These are phyloP conservation scores for Chrysoperla carnea DNA, from an alignment of 1,140 invertebrate genomes.

Conservation along the genomic window DNA sequence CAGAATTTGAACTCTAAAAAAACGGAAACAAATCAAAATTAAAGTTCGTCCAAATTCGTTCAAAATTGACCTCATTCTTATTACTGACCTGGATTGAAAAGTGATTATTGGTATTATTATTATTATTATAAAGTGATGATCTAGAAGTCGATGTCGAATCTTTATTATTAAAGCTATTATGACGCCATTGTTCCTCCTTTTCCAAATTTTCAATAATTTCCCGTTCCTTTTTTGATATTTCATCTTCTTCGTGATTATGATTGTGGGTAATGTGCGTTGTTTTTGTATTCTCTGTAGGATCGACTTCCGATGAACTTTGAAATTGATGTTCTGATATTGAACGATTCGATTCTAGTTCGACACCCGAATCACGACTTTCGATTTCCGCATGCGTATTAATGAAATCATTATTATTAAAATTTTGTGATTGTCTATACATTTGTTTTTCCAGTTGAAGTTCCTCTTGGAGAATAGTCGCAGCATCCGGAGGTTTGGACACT, in stretches of 20 bases:
- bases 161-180: slow-evolving; percentile 1
- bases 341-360: slow-evolving; percentile 35
- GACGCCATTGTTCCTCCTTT: slow-evolving; percentile 34
- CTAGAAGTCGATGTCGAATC: background rate
- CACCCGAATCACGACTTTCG: slow-evolving; percentile 57
- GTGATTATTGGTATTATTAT: no score
- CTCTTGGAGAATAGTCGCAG: slow-evolving; percentile 57
- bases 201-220: slow-evolving; percentile 55
- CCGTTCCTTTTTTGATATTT: slow-evolving; percentile 47
- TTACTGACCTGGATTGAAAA: no score
- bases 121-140: no score
- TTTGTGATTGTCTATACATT: slow-evolving; percentile 26
- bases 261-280: no score
- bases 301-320: no score
- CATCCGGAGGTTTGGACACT: slow-evolving; percentile 57
- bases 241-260: slow-evolving; percentile 37
- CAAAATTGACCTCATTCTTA: no score
- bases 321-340: no score
- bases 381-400: slow-evolving; percentile 17
- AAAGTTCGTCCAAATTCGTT: no score
- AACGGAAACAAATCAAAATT: no score
- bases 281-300: no score
- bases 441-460: slow-evolving; percentile 61
- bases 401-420: background rate
- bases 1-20: no score